Evolutionary conservation across 2,113 vertebrate genomes (phyloP).

Genomic region (Solenodon paradoxus): DNA sequence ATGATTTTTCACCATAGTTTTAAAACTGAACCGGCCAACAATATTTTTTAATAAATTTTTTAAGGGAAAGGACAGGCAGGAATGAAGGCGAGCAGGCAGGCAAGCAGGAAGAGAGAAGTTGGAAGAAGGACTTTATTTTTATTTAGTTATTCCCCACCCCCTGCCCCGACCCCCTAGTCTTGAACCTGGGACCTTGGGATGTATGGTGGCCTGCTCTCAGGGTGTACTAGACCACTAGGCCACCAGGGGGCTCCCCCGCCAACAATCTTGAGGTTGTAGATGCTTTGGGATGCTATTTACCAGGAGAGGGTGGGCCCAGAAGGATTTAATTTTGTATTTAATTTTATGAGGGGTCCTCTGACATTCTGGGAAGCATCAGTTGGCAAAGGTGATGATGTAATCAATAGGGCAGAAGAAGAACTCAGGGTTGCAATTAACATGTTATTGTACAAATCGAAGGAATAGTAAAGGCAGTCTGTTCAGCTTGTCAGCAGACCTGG

Average conservation of each 20-base stretch:
- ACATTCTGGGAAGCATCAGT: slow-evolving; percentile 40
- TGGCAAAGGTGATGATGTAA: slow-evolving; percentile 65
- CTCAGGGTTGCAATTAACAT: slow-evolving; percentile 63
- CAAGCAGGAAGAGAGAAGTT: no score
- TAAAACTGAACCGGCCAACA: slow-evolving; percentile 14
- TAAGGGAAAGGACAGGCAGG: no score
- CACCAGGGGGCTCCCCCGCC: no score
- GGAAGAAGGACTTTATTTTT: no score
- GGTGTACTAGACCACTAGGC: no score
- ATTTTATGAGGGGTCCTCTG: slow-evolving; percentile 62
- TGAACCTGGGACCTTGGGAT: no score
- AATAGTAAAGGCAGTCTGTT: slow-evolving; percentile 63
- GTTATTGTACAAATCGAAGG: slow-evolving; percentile 71
- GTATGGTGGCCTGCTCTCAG: no score
- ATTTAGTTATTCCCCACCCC: no score
- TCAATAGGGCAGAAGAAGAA: slow-evolving; percentile 56
- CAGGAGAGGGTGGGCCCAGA: background rate
- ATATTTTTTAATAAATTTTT: no score
- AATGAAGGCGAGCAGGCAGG: no score
- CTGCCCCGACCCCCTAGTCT: no score
- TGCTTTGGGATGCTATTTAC: background rate
- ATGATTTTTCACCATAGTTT: background rate
- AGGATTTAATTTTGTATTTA: slow-evolving; percentile 38
- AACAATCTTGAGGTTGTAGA: slow-evolving; percentile 4
- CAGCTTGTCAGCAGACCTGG: background rate